phyloP scores from a whole-genome alignment of 2,888 invertebrate species.

The Eustalomyia histrio region DNA sequence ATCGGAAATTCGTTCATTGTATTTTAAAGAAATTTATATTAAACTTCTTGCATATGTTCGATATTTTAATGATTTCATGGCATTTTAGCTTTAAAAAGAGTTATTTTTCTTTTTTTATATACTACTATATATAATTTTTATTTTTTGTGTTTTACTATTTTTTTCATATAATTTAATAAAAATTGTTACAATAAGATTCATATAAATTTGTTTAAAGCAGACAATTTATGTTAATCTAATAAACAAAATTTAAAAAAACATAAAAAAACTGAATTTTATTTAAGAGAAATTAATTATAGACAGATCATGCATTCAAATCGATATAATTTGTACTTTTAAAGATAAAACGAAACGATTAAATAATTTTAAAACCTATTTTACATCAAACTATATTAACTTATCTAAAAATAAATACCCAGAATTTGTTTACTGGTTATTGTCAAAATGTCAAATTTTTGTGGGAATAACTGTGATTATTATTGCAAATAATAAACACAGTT shows the following conservation, averaged over 20 bases:
- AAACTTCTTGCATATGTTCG: constrained; percentile 73
- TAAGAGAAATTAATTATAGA: no score
- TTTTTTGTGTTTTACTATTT: constrained; percentile 11
- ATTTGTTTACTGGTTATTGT: no score
- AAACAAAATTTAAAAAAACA: background rate
- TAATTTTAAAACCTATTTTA: no score
- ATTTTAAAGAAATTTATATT: constrained; percentile 78
- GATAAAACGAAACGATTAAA: no score
- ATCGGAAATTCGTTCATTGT: constrained; percentile 43
- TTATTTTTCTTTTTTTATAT: constrained; percentile 20
- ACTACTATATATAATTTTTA: background rate
- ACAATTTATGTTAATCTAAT: background rate
- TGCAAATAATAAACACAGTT: no score
- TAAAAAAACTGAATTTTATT: background rate
- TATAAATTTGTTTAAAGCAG: background rate
- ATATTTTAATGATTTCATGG: constrained; percentile 16
- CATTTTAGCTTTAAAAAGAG: constrained; percentile 34
- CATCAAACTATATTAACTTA: no score
- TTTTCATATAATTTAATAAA: background rate
- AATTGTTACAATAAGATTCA: background rate
- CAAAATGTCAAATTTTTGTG: no score
- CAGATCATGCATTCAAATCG: no score
- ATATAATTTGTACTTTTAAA: no score
- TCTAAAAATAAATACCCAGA: no score
- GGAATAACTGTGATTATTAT: no score